Base-by-base conservation (phyloP, 1,140 invertebrate genomes). In the Rhynchophorus ferrugineus region DNA sequence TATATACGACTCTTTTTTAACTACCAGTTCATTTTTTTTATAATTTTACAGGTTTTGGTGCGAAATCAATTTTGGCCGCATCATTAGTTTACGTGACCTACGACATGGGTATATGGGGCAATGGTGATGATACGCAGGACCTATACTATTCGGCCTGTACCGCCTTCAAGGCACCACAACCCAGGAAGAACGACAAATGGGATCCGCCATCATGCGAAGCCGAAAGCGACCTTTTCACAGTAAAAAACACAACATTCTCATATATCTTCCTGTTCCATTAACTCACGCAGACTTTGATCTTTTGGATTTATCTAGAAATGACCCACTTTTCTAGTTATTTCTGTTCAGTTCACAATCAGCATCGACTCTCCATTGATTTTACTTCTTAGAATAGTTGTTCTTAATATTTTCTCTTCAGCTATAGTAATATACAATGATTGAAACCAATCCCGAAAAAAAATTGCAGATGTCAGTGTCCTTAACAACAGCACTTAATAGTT, bases 151-250 rank as follows among this genome's bases (percentile, higher is more conserved):
- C 18, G 8, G 52, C 57, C 8, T 61, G 63, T 21, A 44, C 49
- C 1, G 42, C 47, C 2, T 54, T 55, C 18, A 42, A 47, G 19
- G 16, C 17, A 8, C 56, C 54, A 7, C 14, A n/a, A 17, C 47
- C 44, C 3, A 44, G 38, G 13, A 60, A 51, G 44, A 58, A 49
- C 29, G 42, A 44, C 11, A 57, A 56, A 35, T 60, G 56, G 58
- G 55, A 60, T 35, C 44, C 60, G 1, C 51, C 58, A n/a, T 58
- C 58, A 2, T 62, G 60, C 1, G 78, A 79, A 20, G 69, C 76
- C 52, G 67, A 69, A 13, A 71, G 64, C 38, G 57, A 55, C 9
- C 49, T 61, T 37, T 57, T 61, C 24, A 37, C 19, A 9, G 59
- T 57, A 47, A 52, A 38, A 16, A 24, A 19, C 29, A 43, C 16